Conservation (phyloP, 2,888 invertebrate species). For the Diplolepis rosae region DNA sequence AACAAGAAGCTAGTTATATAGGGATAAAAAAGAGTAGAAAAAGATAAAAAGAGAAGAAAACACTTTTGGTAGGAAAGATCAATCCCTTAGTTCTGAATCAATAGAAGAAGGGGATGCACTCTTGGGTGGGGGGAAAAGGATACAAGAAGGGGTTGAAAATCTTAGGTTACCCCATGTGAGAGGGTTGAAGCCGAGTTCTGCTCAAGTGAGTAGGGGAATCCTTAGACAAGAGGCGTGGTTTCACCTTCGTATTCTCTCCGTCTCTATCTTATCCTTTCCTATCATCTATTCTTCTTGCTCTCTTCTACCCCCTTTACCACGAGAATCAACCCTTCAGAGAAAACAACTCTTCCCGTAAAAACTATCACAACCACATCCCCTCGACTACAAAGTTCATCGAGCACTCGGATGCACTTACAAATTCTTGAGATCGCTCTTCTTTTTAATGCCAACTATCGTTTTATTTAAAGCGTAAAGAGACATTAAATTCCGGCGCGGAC, state of each 20-base stretch:
- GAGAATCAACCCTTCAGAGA: constrained; percentile 49
- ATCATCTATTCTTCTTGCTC: constrained; percentile 25
- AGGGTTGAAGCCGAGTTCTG: constrained; percentile 46
- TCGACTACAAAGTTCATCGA: constrained; percentile 22
- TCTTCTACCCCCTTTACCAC: constrained; percentile 43
- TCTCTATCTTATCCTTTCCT: constrained; percentile 33
- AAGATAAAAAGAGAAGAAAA: constrained; percentile 46
- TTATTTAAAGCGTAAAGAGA: neutral
- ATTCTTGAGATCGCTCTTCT: neutral
- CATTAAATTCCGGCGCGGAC: constrained; percentile 5
- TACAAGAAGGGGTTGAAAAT: constrained; percentile 63
- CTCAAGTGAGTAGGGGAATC: constrained; percentile 61
- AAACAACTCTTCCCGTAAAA: constrained; percentile 48
- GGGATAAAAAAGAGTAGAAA: too few relatives aligned
- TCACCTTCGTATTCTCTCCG: constrained; percentile 53
- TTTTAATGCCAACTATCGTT: neutral
- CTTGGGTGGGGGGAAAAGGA: constrained; percentile 55
- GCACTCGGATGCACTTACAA: constrained; percentile 19
- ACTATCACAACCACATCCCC: constrained; percentile 48
- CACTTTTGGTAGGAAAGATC: constrained; percentile 62
- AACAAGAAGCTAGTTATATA: too few relatives aligned
- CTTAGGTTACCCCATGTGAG: constrained; percentile 60
- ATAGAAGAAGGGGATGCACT: constrained; percentile 71
- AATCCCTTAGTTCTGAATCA: constrained; percentile 69
- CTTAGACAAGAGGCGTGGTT: constrained; percentile 73